phyloP scores from a whole-genome alignment of 2,797 vertebrate genomes.

The Diceros bicornis region DNA sequence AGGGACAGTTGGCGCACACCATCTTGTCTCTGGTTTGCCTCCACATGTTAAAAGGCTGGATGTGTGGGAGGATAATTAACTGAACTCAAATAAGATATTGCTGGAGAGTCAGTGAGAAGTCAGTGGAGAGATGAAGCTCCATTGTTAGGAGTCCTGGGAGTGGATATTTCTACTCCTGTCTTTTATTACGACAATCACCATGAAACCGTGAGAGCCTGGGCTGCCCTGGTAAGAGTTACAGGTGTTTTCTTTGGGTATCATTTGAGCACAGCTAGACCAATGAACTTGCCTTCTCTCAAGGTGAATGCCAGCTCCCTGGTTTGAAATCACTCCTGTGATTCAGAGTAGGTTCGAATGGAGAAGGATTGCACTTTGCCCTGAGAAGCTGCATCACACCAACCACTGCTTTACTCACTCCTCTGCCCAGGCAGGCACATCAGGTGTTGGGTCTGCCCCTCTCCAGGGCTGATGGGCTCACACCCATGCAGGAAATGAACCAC shows the following conservation, averaged over 20 bases:
- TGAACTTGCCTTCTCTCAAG: slow-evolving; percentile 2
- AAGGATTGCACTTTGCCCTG: neutral
- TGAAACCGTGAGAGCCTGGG: neutral
- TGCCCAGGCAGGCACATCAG: neutral
- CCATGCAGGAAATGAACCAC: neutral
- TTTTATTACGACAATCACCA: fast-evolving
- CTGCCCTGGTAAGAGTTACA: neutral
- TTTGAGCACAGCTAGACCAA: neutral
- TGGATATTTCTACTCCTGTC: neutral
- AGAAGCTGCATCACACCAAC: neutral
- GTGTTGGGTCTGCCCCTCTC: neutral
- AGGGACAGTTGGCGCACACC: slow-evolving; percentile 19
- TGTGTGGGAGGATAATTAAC: slow-evolving; percentile 44
- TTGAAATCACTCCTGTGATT: slow-evolving; percentile 32
- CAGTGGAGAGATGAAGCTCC: neutral
- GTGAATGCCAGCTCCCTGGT: slow-evolving; percentile 5
- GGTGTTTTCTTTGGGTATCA: slow-evolving; percentile 10
- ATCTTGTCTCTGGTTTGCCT: slow-evolving; percentile 54
- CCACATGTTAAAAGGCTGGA: slow-evolving; percentile 13
- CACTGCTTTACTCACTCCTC: neutral
- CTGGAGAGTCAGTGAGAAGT: neutral
- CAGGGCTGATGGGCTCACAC: fast-evolving
- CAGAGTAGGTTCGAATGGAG: neutral
- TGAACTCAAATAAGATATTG: neutral
- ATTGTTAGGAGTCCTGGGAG: neutral